Evolutionary conservation across 2,797 vertebrate genomes (phyloP).

Genomic region (Scolopax rusticola): DNA sequence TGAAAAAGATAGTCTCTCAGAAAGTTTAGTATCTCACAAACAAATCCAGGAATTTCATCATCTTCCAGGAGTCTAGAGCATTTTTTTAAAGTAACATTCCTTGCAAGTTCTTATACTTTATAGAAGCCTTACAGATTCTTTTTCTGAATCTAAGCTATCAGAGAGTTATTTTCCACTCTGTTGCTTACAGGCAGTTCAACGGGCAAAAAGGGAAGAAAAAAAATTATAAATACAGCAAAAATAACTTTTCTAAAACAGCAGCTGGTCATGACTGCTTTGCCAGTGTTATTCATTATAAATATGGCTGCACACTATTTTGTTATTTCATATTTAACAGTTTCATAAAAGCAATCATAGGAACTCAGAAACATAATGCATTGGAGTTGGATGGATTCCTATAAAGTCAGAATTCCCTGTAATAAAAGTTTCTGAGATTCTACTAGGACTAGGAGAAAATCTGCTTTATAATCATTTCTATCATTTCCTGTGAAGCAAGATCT

Average conservation of each 20-base stretch:
- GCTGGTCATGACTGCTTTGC: slow-evolving; percentile 54
- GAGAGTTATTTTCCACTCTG: slow-evolving; percentile 75
- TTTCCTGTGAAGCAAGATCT: neutral
- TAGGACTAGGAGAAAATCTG: neutral
- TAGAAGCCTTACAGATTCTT: slow-evolving; percentile 14
- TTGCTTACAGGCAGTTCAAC: slow-evolving; percentile 65
- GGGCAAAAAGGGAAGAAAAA: slow-evolving; percentile 47
- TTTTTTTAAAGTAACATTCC: neutral
- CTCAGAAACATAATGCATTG: slow-evolving; percentile 29
- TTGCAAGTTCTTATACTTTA: slow-evolving; percentile 18
- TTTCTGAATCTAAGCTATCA: slow-evolving; percentile 63
- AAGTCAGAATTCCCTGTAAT: neutral
- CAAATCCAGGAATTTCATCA: neutral
- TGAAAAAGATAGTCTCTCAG: neutral
- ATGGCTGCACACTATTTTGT: neutral
- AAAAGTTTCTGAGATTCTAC: slow-evolving; percentile 6
- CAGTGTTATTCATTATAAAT: slow-evolving; percentile 49
- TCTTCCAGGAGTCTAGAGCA: slow-evolving; percentile 22
- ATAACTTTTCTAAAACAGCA: slow-evolving; percentile 41
- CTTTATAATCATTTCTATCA: slow-evolving; percentile 14
- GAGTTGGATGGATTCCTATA: neutral
- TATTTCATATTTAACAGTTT: slow-evolving; percentile 66
- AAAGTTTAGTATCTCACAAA: slow-evolving; percentile 8
- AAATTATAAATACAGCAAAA: neutral
- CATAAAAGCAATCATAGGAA: slow-evolving; percentile 47